Percentiles rank a stretch among this genome's conserved stretches.
These are phyloP conservation scores for Melanocharis versteri DNA, from an alignment of 2,113 vertebrate species.

Conservation along the genomic window DNA sequence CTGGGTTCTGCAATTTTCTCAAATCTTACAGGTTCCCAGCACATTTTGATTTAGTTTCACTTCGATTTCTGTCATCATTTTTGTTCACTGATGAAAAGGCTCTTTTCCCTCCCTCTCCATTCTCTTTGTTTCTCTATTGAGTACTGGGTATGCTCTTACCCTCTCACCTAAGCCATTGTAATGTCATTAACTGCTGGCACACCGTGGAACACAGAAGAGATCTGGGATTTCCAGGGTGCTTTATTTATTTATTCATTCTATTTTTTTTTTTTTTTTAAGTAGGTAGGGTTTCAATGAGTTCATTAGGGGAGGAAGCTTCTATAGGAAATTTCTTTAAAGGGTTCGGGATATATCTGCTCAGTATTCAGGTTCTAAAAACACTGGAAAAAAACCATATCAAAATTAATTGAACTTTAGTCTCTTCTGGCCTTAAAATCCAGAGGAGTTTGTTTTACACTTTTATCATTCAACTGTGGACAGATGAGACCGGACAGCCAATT, in stretches of 20 bases:
- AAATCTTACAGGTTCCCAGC: neutral
- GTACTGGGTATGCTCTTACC: neutral
- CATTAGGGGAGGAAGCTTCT: neutral
- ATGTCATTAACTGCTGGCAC: neutral
- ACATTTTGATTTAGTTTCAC: neutral
- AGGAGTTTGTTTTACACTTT: conserved; percentile 7
- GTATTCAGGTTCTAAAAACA: neutral
- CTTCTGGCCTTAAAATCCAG: neutral
- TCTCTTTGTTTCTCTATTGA: neutral
- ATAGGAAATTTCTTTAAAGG: neutral
- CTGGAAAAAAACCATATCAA: neutral
- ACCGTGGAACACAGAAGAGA: neutral
- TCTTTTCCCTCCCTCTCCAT: neutral
- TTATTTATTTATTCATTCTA: neutral
- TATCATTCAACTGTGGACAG: neutral
- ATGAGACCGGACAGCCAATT: conserved; percentile 9
- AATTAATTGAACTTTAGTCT: neutral
- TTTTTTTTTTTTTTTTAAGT: neutral
- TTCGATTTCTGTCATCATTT: neutral
- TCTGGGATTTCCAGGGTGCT: neutral
- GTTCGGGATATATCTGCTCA: neutral
- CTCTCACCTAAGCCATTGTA: neutral
- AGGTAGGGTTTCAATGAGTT: neutral
- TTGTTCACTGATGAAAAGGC: neutral
- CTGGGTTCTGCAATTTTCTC: neutral